Conservation (phyloP, 1,140 invertebrate genomes). For the Thalassaphorura encarpata region DNA sequence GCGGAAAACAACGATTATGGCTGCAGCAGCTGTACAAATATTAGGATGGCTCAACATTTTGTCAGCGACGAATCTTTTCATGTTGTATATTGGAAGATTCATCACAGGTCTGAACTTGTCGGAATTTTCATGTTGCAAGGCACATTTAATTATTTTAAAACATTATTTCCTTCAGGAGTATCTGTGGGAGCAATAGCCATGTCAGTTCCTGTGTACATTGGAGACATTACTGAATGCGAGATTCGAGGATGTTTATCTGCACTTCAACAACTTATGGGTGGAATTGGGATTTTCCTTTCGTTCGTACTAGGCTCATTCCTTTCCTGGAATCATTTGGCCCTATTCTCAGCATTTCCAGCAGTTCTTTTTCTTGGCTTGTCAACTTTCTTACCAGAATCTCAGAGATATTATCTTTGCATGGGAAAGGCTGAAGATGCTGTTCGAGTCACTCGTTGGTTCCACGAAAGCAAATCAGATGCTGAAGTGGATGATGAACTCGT, state of each 20-base stretch:
- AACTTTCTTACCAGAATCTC: constrained; percentile 54
- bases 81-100: constrained; percentile 56
- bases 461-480: too few relatives aligned
- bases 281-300: not conserved
- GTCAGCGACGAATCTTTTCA: constrained; percentile 47
- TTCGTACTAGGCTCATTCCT: constrained; percentile 3
- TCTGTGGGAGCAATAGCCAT: constrained; percentile 55
- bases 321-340: not conserved
- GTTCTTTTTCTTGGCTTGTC: constrained; percentile 38
- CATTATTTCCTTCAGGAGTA: constrained; percentile 31
- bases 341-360: not conserved
- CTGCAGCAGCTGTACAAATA: constrained; percentile 57
- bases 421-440: too few relatives aligned
- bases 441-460: not conserved
- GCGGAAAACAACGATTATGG: constrained; percentile 60
- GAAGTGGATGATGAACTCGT: too few relatives aligned
- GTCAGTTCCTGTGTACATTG: constrained; percentile 65
- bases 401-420: constrained; percentile 60
- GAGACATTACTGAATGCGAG: constrained; percentile 65
- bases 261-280: not conserved
- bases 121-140: not conserved
- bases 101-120: constrained; percentile 49
- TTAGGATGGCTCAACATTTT: constrained; percentile 64
- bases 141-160: not conserved
- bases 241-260: constrained; percentile 56